Conservation (phyloP, 2,113 vertebrate species). For the Centropristis striata region DNA sequence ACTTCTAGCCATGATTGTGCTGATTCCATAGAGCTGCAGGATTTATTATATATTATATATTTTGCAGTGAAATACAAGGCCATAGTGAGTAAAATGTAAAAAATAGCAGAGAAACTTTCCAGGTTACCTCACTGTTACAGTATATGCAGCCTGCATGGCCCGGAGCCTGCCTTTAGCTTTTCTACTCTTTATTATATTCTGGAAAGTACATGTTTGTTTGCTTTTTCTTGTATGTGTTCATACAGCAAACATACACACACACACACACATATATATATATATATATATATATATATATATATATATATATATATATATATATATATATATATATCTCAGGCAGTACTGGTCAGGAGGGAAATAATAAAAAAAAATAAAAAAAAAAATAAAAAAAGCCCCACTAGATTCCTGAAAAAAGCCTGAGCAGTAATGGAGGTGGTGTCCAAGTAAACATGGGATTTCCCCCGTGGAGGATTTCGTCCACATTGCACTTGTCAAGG, state of each 20-base stretch:
- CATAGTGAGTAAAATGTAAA: too few relatives aligned
- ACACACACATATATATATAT: neutral
- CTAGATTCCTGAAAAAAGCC: constrained; percentile 7
- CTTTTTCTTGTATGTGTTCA: neutral
- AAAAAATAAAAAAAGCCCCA: neutral
- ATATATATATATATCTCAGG: neutral
- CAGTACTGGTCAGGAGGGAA: neutral
- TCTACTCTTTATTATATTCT: neutral
- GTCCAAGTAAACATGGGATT: constrained; percentile 73
- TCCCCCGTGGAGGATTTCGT: constrained; percentile 70
- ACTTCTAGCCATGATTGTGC: too few relatives aligned
- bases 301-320: neutral
- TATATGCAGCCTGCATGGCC: neutral
- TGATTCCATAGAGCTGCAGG: too few relatives aligned
- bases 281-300: neutral
- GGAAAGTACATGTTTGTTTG: neutral
- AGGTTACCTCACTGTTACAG: neutral
- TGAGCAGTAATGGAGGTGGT: constrained; percentile 40
- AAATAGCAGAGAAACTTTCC: too few relatives aligned
- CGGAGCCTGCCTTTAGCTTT: neutral
- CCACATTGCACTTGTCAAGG: constrained; percentile 74
- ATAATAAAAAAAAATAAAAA: neutral
- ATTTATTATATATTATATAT: too few relatives aligned
- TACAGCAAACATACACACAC: too few relatives aligned
- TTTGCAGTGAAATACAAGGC: too few relatives aligned